Evolutionary conservation across 2,888 invertebrate species (phyloP).

Genomic region (Zelleria hepariella): DNA sequence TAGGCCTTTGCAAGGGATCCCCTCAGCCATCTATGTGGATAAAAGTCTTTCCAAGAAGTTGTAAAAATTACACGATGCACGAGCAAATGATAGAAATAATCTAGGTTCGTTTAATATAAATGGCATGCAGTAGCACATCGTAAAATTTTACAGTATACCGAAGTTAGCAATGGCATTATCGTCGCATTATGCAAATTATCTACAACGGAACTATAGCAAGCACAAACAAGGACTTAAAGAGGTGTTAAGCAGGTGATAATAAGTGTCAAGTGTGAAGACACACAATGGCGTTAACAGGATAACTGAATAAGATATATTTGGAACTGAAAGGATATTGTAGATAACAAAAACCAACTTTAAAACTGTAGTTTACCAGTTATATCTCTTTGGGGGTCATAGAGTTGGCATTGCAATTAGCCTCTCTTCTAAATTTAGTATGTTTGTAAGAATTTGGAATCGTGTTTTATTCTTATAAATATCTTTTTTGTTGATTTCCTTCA

Average conservation of each 20-base stretch:
- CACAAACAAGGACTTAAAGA: conserved; percentile 9
- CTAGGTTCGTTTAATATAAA: not conserved
- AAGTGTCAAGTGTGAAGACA: not conserved
- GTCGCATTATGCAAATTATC: not conserved
- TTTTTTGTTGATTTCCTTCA: too few species aligned
- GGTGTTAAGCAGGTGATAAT: conserved; percentile 12
- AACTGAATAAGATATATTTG: not conserved
- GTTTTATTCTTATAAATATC: too few species aligned
- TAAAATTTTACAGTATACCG: not conserved
- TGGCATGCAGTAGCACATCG: not conserved
- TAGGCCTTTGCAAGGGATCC: too few species aligned
- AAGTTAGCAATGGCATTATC: not conserved
- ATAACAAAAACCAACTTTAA: too few species aligned
- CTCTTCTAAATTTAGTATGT: too few species aligned
- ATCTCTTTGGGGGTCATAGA: too few species aligned
- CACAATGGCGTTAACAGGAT: not conserved
- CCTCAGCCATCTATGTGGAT: too few species aligned
- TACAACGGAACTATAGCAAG: conserved; percentile 2
- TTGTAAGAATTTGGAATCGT: too few species aligned
- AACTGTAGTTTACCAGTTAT: not conserved
- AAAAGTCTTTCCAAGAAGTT: too few species aligned
- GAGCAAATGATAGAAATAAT: not conserved
- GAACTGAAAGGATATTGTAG: not conserved
- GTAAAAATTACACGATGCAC: too few species aligned
- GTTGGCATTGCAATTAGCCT: too few species aligned